These are phyloP conservation scores for Ariopsis seemanni DNA, from an alignment of 2,113 vertebrate species.

Conservation along the genomic window DNA sequence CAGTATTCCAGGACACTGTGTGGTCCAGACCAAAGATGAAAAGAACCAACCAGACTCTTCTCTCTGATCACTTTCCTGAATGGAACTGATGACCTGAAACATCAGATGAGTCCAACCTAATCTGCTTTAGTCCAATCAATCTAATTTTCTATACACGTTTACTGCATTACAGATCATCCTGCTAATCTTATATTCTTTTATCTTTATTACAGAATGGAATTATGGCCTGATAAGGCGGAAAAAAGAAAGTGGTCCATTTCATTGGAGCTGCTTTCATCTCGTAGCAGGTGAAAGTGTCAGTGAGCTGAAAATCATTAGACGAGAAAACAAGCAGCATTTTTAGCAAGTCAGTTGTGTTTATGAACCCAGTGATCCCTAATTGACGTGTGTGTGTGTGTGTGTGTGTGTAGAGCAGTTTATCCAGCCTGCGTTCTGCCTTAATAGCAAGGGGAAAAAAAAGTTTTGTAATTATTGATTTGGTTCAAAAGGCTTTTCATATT, in stretches of 20 bases:
- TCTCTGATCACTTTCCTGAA: background rate
- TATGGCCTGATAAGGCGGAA: background rate
- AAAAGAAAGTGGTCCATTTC: background rate
- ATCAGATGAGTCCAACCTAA: background rate
- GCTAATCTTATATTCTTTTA: background rate
- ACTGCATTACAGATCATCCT: background rate
- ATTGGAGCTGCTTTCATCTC: background rate
- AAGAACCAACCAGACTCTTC: background rate
- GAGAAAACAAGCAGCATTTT: background rate
- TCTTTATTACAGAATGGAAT: background rate
- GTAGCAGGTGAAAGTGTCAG: background rate
- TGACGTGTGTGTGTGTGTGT: background rate
- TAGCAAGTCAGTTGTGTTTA: background rate
- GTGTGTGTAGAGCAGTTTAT: background rate
- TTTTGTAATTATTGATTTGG: background rate
- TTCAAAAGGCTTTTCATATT: background rate
- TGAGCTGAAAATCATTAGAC: background rate
- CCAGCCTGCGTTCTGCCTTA: background rate
- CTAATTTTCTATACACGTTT: background rate
- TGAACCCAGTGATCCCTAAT: background rate
- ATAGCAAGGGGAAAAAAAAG: background rate
- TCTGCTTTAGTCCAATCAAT: background rate
- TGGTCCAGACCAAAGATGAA: too few species aligned
- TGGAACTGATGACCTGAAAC: background rate
- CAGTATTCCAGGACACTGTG: background rate